Evolutionary conservation across 2,113 vertebrate species (phyloP).

Genomic region (Chloropsis hardwickii): DNA sequence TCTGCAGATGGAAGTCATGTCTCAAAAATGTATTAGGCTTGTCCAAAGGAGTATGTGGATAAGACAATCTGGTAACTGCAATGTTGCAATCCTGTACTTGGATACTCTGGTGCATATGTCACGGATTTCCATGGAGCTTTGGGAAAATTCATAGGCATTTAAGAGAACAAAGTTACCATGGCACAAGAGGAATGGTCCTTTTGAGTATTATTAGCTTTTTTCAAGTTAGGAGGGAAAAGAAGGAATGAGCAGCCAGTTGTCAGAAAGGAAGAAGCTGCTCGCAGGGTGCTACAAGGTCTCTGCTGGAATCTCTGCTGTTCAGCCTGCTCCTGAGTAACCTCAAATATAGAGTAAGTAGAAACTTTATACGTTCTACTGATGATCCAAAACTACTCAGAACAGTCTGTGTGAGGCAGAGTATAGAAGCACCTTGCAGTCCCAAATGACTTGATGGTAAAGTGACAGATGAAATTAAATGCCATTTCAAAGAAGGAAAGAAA

Average conservation of each 20-base stretch:
- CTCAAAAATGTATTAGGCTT: conserved; percentile 1
- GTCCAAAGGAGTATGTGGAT: not conserved
- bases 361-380: not conserved
- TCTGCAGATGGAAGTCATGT: conserved; percentile 5
- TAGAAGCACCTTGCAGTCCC: not conserved
- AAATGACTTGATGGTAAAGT: not conserved
- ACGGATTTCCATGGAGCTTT: not conserved
- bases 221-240: not conserved
- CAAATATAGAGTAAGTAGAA: not conserved
- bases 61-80: not conserved
- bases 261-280: not conserved
- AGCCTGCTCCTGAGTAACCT: not conserved
- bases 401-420: not conserved
- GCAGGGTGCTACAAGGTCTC: not conserved
- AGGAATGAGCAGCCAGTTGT: not conserved
- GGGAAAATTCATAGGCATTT: not conserved
- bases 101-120: not conserved
- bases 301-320: not conserved
- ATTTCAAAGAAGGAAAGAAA: not conserved
- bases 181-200: not conserved
- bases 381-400: not conserved
- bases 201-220: not conserved
- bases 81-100: not conserved
- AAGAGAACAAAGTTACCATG: not conserved
- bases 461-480: not conserved